Conservation (phyloP, 2,888 invertebrate species). For the Noctuana brunneofusca region DNA sequence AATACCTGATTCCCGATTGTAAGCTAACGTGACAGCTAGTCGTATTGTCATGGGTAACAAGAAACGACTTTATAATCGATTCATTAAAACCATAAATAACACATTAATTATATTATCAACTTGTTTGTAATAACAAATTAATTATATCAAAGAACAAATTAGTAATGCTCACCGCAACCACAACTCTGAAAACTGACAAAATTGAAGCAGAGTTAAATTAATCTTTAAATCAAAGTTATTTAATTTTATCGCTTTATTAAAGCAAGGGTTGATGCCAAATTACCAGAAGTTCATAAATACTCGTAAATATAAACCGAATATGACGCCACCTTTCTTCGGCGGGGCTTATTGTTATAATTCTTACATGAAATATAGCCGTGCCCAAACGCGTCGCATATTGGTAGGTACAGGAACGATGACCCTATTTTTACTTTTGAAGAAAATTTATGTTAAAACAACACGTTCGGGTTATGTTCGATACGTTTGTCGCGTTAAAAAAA, state of each 20-base stretch:
- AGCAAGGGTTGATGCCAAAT: slow-evolving; percentile 16
- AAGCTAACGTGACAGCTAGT: too few species aligned
- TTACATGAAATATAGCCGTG: slow-evolving; percentile 43
- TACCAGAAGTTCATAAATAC: slow-evolving; percentile 39
- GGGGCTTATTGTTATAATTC: slow-evolving; percentile 33
- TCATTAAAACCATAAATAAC: background rate
- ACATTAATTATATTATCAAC: slow-evolving; percentile 15
- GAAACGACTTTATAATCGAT: too few species aligned
- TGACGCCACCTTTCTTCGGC: slow-evolving; percentile 34
- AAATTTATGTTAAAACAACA: slow-evolving; percentile 57
- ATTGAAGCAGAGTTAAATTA: slow-evolving; percentile 33
- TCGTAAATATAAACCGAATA: slow-evolving; percentile 28
- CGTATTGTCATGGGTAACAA: too few species aligned
- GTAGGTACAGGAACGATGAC: slow-evolving; percentile 32
- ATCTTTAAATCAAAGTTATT: slow-evolving; percentile 2
- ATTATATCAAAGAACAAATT: too few species aligned
- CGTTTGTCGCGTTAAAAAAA: background rate
- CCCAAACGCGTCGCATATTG: slow-evolving; percentile 39
- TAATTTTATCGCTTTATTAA: too few species aligned
- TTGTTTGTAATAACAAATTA: slow-evolving; percentile 5
- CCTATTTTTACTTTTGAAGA: slow-evolving; percentile 47
- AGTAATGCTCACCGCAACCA: slow-evolving; percentile 22
- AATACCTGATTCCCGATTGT: too few species aligned
- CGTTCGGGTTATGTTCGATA: slow-evolving; percentile 42
- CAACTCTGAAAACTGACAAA: slow-evolving; percentile 12